These are phyloP conservation scores for Vidua macroura DNA, from an alignment of 2,113 vertebrate species.

Conservation along the genomic window DNA sequence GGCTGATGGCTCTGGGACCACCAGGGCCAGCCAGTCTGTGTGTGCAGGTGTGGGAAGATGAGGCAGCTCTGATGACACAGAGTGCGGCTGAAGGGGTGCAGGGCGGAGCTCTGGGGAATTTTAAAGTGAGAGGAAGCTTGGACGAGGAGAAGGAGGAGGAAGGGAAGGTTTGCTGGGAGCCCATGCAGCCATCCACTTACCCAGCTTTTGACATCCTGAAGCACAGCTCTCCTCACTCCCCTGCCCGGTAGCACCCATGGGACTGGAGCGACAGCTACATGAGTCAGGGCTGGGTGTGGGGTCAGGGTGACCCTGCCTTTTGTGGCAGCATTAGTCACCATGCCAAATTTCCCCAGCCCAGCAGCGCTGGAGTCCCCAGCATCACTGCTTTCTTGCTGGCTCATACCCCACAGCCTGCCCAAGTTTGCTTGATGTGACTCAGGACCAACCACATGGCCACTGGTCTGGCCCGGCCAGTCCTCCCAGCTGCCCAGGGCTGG, in stretches of 20 bases:
- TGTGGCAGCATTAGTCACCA: background rate
- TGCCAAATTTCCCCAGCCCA: background rate
- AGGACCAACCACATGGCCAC: background rate
- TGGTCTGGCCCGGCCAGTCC: background rate
- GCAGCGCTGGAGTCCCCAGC: conserved; percentile 15
- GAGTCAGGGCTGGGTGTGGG: conserved; percentile 49
- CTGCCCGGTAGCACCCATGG: background rate
- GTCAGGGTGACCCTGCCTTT: conserved; percentile 1
- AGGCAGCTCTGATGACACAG: background rate
- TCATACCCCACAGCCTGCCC: background rate
- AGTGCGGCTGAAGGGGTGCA: background rate
- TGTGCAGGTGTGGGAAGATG: background rate
- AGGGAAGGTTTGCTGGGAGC: background rate
- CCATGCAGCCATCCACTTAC: background rate
- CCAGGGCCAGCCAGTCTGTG: background rate
- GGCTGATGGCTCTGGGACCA: background rate
- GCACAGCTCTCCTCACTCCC: background rate
- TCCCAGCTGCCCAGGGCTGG: background rate
- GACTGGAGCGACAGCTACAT: background rate
- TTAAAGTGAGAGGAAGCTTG: background rate
- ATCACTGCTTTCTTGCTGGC: background rate
- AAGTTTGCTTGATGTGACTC: background rate
- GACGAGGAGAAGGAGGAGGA: background rate
- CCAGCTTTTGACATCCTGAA: background rate
- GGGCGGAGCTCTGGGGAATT: background rate